Evolutionary conservation across 2,888 invertebrate species (phyloP).

Genomic region (Kuschelorhynchus macadamiae): DNA sequence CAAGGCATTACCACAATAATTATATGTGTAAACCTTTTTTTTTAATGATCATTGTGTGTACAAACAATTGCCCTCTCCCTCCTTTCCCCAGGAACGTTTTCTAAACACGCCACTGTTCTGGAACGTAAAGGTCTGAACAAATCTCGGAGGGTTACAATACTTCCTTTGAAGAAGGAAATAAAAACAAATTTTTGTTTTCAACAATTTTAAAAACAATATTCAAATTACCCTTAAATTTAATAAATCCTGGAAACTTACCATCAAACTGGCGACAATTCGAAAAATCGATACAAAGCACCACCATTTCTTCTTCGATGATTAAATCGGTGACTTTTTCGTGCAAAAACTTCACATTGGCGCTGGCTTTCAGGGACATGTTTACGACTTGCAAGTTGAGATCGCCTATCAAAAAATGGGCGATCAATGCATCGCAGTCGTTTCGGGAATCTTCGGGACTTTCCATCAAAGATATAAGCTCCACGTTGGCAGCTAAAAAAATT

Average conservation of each 20-base stretch:
- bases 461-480: slow-evolving; percentile 58
- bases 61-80: no score
- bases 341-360: slow-evolving; percentile 52
- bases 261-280: slow-evolving; percentile 54
- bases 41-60: no score
- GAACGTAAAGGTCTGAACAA: no score
- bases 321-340: slow-evolving; percentile 57
- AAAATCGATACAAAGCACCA: slow-evolving; percentile 65
- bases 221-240: no score
- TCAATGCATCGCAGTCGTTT: slow-evolving; percentile 57
- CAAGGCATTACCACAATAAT: no score
- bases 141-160: no score
- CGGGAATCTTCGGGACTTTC: slow-evolving; percentile 58
- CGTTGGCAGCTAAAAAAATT: slow-evolving; percentile 50
- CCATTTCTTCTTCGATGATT: slow-evolving; percentile 58
- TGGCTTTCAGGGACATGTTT: slow-evolving; percentile 63
- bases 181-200: no score
- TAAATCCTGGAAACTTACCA: slow-evolving; percentile 56
- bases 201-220: no score
- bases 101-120: no score
- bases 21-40: no score
- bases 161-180: no score
- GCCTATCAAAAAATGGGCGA: slow-evolving; percentile 71
- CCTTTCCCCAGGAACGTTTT: no score
- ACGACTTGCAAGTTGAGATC: slow-evolving; percentile 70